Evolutionary conservation across 1,140 invertebrate species (phyloP).

Genomic region (Leguminivora glycinivorella): DNA sequence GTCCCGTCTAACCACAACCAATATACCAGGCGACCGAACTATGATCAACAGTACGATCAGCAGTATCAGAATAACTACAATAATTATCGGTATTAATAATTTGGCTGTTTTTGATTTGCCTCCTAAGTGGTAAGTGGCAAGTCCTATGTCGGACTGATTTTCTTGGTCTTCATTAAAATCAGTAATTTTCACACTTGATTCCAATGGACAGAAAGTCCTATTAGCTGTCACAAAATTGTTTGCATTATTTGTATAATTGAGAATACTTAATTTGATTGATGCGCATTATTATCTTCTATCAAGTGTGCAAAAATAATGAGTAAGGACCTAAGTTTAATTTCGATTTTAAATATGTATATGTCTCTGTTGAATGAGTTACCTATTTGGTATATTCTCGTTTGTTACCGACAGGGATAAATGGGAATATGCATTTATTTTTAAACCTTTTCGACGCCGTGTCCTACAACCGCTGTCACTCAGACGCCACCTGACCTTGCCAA

Average conservation of each 20-base stretch:
- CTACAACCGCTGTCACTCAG: no score
- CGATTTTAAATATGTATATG: no score
- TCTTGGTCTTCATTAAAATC: neutral
- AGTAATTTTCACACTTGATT: neutral
- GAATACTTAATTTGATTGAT: neutral
- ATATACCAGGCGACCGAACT: constrained; percentile 37
- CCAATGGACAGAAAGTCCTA: neutral
- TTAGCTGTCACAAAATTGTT: constrained; percentile 1
- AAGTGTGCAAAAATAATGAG: neutral
- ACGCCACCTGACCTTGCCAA: no score
- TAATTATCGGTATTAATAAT: constrained; percentile 54
- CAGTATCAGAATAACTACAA: constrained; percentile 51
- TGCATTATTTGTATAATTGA: neutral
- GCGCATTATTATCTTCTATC: no score
- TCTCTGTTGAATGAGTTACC: no score
- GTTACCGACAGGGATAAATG: no score
- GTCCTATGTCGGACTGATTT: neutral
- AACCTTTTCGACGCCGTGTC: no score
- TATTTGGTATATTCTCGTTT: no score
- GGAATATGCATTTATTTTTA: no score
- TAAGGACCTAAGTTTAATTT: no score
- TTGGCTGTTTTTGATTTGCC: neutral
- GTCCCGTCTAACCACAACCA: constrained; percentile 39
- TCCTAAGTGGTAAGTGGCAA: neutral
- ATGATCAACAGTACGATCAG: constrained; percentile 50